A percentile compares a stretch with the other conserved stretches of the same genome.
Evolutionary conservation across 2,888 invertebrate species (phyloP).

Genomic region (Pilophorus perplexus): DNA sequence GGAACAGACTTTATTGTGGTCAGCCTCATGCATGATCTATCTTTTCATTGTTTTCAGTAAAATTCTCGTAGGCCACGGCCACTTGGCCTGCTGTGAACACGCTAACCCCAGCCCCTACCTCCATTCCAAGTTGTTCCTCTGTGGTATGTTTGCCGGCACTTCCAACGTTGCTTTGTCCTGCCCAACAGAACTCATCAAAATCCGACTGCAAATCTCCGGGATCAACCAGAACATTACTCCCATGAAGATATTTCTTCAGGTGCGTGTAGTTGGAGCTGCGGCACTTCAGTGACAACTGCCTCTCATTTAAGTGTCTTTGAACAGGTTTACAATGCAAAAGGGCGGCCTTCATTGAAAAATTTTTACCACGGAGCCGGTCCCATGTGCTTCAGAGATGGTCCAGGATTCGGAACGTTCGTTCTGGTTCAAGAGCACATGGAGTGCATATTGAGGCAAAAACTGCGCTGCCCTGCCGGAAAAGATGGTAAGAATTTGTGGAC

Average conservation of each 20-base stretch:
- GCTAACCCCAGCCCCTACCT: neutral
- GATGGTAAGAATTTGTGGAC: too few species aligned
- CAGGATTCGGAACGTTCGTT: constrained; percentile 5
- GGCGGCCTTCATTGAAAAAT: constrained; percentile 54
- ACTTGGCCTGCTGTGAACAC: constrained; percentile 9
- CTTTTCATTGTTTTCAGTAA: too few species aligned
- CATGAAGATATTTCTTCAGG: neutral
- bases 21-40: too few species aligned
- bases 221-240: constrained; percentile 10
- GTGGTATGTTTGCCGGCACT: constrained; percentile 64
- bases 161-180: constrained; percentile 67
- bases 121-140: constrained; percentile 52
- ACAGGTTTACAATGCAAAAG: constrained; percentile 49
- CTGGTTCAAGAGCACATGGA: constrained; percentile 31
- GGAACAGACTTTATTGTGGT: too few species aligned
- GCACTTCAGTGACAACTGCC: too few species aligned
- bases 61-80: too few species aligned
- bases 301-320: too few species aligned
- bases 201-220: constrained; percentile 59
- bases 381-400: constrained; percentile 52
- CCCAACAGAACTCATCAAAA: constrained; percentile 68
- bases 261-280: too few species aligned
- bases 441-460: constrained; percentile 3
- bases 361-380: constrained; percentile 59
- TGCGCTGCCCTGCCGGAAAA: too few species aligned